Evolutionary conservation across 2,888 invertebrate genomes (phyloP).

Genomic region (Nineta flava): DNA sequence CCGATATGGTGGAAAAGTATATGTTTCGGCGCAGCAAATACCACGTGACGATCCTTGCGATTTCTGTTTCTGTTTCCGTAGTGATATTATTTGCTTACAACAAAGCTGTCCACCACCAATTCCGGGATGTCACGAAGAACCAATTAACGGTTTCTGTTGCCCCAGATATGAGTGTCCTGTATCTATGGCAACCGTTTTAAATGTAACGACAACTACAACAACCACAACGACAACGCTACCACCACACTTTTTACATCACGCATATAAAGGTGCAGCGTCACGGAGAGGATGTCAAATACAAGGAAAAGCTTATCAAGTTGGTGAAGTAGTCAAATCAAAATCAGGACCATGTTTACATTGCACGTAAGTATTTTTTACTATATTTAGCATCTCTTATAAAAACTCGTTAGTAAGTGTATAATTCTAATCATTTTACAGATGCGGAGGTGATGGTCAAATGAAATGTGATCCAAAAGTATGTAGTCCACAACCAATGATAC

Average conservation of each 20-base stretch:
- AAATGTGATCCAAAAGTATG: constrained; percentile 84
- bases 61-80: constrained; percentile 93
- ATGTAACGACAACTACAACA: constrained; percentile 73
- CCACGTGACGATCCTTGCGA: constrained; percentile 89
- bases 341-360: constrained; percentile 89
- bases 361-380: constrained; percentile 52
- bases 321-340: constrained; percentile 68
- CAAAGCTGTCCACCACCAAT: constrained; percentile 93
- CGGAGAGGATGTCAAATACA: constrained; percentile 73
- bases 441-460: constrained; percentile 87
- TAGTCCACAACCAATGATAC: constrained; percentile 76
- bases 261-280: constrained; percentile 57
- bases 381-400: neutral
- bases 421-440: constrained; percentile 36
- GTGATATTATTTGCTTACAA: constrained; percentile 87
- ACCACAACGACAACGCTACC: constrained; percentile 75
- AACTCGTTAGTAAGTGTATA: neutral
- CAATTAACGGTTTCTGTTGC: constrained; percentile 87
- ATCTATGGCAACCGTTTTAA: constrained; percentile 66
- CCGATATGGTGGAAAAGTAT: constrained; percentile 81
- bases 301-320: constrained; percentile 70
- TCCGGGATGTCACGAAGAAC: constrained; percentile 79
- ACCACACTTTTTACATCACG: constrained; percentile 66
- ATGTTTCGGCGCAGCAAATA: constrained; percentile 88
- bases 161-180: constrained; percentile 89